Evolutionary conservation across 1,140 invertebrate genomes (phyloP), one percentile per base, ranked within the genome.

Genomic region (Pseudomyrmex pallidus): DNA sequence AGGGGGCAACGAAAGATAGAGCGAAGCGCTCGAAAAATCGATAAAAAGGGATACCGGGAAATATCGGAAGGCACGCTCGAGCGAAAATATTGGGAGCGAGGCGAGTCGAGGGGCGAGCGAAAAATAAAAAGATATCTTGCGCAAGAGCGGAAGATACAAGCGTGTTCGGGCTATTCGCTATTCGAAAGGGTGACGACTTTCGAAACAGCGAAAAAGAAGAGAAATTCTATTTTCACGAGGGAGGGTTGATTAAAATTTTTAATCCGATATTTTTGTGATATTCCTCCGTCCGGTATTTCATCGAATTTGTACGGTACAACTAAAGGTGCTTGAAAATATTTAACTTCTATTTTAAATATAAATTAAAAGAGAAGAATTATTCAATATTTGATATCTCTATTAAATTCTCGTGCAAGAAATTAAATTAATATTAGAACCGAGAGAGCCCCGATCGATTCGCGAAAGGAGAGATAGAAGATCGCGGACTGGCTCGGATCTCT

Each of bases 21-120:
- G 76, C 66, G 20, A 78, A 54, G 15, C 66, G 76, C 76, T 80
- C 56, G 76, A 87, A 87, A 35, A 87, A 87, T 87, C 86, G 86
- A 87, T 87, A 72, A 87, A 73, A 35, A 35, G 5, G 67, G 67
- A 44, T 46, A 22, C 25, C 13, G 82, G 54, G 82, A 78, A 35
- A 87, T 87, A 87, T 87, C 62, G 82, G 82, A 68, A 52, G 82
- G 57, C 68, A 84, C 59, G 77, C 83, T 68, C 56, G 17, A 56
- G 48, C 64, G 59, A 62, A 77, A 83, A 66, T 86, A 76, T 80
- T 80, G 76, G 76, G 22, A 74, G 59, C 78, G 78, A 82, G 44
- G 59, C 13, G 17, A 63, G 35, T 5, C 35, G 35, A 22, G 50
- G 54, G n/a, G 50, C 17, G 74, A 82, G 74, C 78, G 78, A 83